Base-by-base conservation (phyloP, 2,113 vertebrate species). In the Aplodontia rufa region DNA sequence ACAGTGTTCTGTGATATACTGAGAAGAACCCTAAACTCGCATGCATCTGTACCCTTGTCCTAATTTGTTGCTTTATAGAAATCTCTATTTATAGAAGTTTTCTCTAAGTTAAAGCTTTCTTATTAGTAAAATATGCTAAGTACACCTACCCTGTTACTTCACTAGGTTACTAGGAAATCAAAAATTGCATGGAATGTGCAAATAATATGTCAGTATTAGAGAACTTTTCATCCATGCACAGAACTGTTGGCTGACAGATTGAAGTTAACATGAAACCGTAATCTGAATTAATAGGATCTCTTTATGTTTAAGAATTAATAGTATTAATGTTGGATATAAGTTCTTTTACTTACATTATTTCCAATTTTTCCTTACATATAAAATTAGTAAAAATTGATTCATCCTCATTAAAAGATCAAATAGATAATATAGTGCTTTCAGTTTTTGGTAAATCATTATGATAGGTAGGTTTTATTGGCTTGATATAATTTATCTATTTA, bases 361-460 rank as follows among this genome's bases (percentile, higher is more conserved):
- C 88, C 87, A 78, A 5, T 49, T 76, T 78, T 79, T 86, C 49
- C 6, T 60, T 96, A 95, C 78, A 92, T 71, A 60, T 42, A 87
- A 95, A 94, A 88, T 91, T 74, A 97, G 90, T 93, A 96, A 96
- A 97, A 97, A 80, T n/a, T 71, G 74, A 89, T n/a, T 71, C 22
- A 69, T 55, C 12, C 58, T 97, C 87, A 94, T 97, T 95, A 96
- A 96, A 90, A 35, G 22, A 78, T 60, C 80, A 87, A 96, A 45
- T 80, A 94, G 80, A 96, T 11, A 84, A 96, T 86, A 91, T 42
- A 90, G 11, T 37, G 12, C 35, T 93, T 91, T 47, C 13, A 19
- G 55, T 35, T 96, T 90, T 82, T 11, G 26, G 22, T 93, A 96
- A 86, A 66, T 97, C 40, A 81, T 87, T 86, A 74, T 95, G 97